A percentile compares a stretch with the other conserved stretches of the same genome.
These are phyloP conservation scores for Acrocephalus scirpaceus DNA, from an alignment of 2,797 vertebrate species.

Conservation along the genomic window DNA sequence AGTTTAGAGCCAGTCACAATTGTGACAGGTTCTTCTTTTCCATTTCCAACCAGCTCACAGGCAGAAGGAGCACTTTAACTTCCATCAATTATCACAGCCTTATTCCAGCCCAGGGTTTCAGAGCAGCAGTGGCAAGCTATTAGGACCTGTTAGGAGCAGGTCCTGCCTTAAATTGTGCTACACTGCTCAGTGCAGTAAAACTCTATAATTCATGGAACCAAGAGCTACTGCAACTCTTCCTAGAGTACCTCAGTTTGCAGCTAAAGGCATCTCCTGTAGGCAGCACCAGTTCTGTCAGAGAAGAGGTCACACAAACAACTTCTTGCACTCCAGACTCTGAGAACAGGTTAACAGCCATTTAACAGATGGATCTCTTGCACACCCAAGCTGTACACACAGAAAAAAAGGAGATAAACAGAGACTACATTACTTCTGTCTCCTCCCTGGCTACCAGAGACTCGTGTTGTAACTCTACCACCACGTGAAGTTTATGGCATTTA, in stretches of 20 bases:
- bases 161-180: not conserved
- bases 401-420: not conserved
- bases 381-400: not conserved
- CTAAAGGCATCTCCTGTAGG: not conserved
- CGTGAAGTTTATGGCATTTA: not conserved
- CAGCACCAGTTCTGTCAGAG: not conserved
- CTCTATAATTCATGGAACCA: not conserved
- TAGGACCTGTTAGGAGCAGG: not conserved
- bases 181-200: not conserved
- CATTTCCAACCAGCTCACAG: constrained; percentile 53
- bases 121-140: not conserved
- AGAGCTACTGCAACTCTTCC: not conserved
- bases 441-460: not conserved
- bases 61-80: constrained; percentile 43
- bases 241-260: not conserved
- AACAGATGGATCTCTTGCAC: not conserved
- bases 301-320: not conserved
- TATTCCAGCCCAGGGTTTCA: constrained; percentile 10
- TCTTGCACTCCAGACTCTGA: not conserved
- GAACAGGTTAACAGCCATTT: not conserved
- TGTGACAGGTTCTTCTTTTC: constrained; percentile 68
- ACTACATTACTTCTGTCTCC: not conserved
- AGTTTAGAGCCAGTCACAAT: constrained; percentile 64
- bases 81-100: constrained; percentile 29
- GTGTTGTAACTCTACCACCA: constrained; percentile 4